Percentiles rank a stretch among this genome's conserved stretches.
These are phyloP conservation scores for Tiliqua scincoides DNA, from an alignment of 2,113 vertebrate genomes.

Conservation along the genomic window DNA sequence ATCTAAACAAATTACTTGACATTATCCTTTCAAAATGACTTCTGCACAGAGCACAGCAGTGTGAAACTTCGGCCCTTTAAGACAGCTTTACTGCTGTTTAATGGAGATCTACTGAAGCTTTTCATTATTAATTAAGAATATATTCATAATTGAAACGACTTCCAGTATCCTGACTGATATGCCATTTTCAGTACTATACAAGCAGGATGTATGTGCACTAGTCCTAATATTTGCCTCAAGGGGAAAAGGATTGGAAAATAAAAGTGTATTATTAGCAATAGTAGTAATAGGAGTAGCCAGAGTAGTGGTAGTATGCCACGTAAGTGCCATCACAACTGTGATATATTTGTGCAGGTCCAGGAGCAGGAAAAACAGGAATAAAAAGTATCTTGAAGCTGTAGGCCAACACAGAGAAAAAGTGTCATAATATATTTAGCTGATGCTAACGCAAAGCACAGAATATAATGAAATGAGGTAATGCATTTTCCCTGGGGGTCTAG, in stretches of 20 bases:
- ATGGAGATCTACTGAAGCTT: conserved; percentile 12
- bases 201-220: neutral
- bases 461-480: neutral
- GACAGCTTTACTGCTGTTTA: neutral
- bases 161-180: conserved; percentile 1
- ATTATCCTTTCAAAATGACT: neutral
- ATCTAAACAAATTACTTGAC: neutral
- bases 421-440: conserved; percentile 20
- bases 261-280: neutral
- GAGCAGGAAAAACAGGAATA: neutral
- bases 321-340: neutral
- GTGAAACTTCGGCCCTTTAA: neutral
- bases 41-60: neutral
- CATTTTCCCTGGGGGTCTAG: neutral
- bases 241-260: neutral
- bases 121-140: conserved; percentile 37
- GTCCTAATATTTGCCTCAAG: neutral
- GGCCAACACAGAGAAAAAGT: neutral
- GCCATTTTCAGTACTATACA: neutral
- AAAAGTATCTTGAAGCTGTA: neutral
- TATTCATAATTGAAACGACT: conserved; percentile 24
- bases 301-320: neutral
- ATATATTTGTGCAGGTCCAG: neutral
- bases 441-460: neutral
- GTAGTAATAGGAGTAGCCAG: neutral